Evolutionary conservation across 1,140 invertebrate species (phyloP).

Genomic region (Phenacoccus solenopsis): DNA sequence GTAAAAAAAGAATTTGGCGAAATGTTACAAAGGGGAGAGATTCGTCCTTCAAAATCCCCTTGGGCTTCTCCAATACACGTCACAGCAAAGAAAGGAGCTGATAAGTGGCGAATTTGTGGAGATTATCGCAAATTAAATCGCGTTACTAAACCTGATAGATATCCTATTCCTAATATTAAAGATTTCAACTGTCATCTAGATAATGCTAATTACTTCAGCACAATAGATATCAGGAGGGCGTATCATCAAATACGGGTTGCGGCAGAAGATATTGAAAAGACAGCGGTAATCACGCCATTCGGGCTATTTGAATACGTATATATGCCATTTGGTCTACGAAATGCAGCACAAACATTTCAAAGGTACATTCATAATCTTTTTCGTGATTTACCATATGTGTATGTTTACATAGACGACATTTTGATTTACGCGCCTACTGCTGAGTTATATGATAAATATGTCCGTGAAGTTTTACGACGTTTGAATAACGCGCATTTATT

Average conservation of each 20-base stretch:
- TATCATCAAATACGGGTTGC: constrained; percentile 36
- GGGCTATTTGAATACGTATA: constrained; percentile 18
- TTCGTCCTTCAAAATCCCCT: constrained; percentile 28
- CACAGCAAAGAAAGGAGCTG: constrained; percentile 35
- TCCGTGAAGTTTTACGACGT: background rate
- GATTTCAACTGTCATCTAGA: constrained; percentile 31
- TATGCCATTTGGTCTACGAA: constrained; percentile 11
- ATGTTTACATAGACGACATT: constrained; percentile 21
- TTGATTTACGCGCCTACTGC: constrained; percentile 28
- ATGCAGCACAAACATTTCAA: background rate
- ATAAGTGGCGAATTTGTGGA: constrained; percentile 34
- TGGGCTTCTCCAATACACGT: constrained; percentile 36
- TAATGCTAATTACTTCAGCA: constrained; percentile 34
- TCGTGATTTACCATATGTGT: background rate
- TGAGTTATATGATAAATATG: constrained; percentile 26
- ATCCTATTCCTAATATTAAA: constrained; percentile 31
- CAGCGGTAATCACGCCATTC: constrained; percentile 35
- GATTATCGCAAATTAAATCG: constrained; percentile 39
- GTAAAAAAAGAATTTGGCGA: constrained; percentile 27
- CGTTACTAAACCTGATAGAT: constrained; percentile 32
- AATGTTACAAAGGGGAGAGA: constrained; percentile 28
- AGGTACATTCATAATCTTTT: background rate
- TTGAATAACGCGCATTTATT: background rate
- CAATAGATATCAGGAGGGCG: constrained; percentile 36
- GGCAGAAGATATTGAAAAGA: constrained; percentile 31